phyloP scores from a whole-genome alignment of 2,113 vertebrate species.

The Paralichthys olivaceus region DNA sequence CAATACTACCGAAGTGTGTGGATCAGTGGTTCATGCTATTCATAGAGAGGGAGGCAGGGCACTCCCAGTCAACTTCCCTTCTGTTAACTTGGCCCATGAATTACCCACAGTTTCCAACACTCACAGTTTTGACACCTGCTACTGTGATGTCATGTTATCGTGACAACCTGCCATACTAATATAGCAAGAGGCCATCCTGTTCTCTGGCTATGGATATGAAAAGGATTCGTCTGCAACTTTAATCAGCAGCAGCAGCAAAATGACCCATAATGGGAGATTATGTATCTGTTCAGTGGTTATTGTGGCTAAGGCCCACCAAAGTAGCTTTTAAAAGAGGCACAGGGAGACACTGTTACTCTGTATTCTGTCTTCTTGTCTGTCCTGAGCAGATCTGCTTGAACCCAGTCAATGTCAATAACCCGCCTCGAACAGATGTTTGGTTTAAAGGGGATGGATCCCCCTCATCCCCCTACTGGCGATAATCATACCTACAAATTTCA shows the following conservation, averaged over 20 bases:
- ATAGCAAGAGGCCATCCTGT: neutral
- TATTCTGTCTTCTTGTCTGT: neutral
- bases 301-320: conserved; percentile 1
- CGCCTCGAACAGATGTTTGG: neutral
- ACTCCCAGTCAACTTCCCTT: conserved; percentile 55
- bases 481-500: too few species aligned
- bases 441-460: too few species aligned
- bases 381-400: conserved; percentile 12
- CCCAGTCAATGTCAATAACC: neutral
- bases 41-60: conserved; percentile 49
- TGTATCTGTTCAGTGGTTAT: conserved; percentile 22
- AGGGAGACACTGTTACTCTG: neutral
- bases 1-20: neutral
- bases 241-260: neutral
- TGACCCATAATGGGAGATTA: conserved; percentile 3
- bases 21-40: conserved; percentile 52
- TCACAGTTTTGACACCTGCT: conserved; percentile 74
- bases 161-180: conserved; percentile 40
- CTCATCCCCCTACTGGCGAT: too few species aligned
- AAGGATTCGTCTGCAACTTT: conserved; percentile 5
- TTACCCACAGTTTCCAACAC: conserved; percentile 59
- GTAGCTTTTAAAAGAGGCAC: conserved; percentile 25
- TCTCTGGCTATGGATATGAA: conserved; percentile 21
- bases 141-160: conserved; percentile 57
- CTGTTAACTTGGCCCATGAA: conserved; percentile 68